Conservation (phyloP, 1,140 invertebrate genomes). For the Gyrodactylus salaris region DNA sequence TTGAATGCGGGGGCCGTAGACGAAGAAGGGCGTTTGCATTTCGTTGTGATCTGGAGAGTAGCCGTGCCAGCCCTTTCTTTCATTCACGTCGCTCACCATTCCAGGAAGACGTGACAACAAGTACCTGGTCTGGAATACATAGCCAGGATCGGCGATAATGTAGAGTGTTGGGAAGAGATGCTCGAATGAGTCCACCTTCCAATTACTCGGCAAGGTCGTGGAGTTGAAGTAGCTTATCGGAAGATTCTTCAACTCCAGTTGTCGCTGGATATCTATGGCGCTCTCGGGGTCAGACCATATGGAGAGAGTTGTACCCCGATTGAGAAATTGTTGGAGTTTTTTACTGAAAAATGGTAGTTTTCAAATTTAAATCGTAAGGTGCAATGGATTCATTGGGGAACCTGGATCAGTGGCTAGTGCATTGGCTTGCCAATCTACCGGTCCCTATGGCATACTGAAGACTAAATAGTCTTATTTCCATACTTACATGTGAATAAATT, state of each 20-base stretch:
- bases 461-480: too few relatives aligned
- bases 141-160: neutral
- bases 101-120: neutral
- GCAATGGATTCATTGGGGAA: too few relatives aligned
- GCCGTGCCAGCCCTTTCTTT: neutral
- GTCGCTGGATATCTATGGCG: neutral
- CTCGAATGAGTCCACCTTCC: neutral
- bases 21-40: neutral
- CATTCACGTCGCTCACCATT: neutral
- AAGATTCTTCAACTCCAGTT: neutral
- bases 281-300: neutral
- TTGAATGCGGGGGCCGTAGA: neutral
- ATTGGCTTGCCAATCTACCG: too few relatives aligned
- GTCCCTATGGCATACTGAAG: too few relatives aligned
- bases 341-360: neutral
- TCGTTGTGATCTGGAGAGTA: conserved; percentile 3
- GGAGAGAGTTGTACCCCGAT: neutral
- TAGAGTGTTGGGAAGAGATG: neutral
- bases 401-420: too few relatives aligned
- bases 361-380: too few relatives aligned
- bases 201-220: neutral
- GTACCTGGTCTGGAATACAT: neutral
- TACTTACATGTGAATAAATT: too few relatives aligned
- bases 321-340: neutral
- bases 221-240: neutral